phyloP scores from a whole-genome alignment of 2,797 vertebrate genomes.

The Crax fasciolata region DNA sequence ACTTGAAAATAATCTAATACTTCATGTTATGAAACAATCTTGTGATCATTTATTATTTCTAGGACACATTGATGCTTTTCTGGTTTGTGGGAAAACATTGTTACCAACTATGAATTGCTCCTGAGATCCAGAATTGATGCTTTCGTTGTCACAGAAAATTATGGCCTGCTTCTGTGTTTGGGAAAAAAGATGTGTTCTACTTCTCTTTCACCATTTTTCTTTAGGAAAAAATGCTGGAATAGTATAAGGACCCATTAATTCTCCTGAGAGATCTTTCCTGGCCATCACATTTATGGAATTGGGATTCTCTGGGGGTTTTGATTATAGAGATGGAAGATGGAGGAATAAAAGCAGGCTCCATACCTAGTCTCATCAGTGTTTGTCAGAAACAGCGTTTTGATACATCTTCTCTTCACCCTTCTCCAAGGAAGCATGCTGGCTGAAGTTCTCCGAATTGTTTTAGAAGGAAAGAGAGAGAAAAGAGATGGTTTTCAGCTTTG shows the following conservation, averaged over 20 bases:
- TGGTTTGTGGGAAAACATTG: background rate
- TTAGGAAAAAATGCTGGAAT: background rate
- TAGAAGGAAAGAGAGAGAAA: background rate
- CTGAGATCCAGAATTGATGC: background rate
- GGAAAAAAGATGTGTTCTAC: background rate
- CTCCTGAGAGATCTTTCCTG: background rate
- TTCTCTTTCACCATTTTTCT: background rate
- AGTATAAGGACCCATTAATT: background rate
- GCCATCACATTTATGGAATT: background rate
- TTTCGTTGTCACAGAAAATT: background rate
- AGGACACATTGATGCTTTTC: background rate
- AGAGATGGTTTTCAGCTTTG: background rate
- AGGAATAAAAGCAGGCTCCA: background rate
- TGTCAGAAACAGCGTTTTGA: background rate
- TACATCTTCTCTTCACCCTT: background rate
- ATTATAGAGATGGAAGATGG: background rate
- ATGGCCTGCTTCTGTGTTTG: background rate
- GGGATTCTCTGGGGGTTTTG: background rate
- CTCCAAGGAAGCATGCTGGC: background rate
- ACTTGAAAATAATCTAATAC: background rate
- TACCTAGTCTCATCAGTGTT: background rate
- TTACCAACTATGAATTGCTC: background rate
- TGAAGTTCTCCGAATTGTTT: background rate
- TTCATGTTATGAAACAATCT: background rate
- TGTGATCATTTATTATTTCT: background rate